phyloP scores from a whole-genome alignment of 2,888 invertebrate genomes.

The Eupithecia abbreviata region DNA sequence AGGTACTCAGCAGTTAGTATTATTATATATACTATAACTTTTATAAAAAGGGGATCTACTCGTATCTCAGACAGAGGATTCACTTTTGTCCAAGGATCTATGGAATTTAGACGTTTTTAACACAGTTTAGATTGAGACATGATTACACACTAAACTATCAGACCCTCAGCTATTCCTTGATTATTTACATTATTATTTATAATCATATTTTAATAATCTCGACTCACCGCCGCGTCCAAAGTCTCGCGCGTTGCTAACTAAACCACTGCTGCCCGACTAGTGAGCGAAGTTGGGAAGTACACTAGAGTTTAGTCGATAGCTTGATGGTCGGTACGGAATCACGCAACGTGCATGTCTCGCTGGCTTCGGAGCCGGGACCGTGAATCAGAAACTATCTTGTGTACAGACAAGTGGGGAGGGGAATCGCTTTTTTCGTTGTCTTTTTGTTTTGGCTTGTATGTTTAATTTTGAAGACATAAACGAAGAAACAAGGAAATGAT shows the following conservation, averaged over 20 bases:
- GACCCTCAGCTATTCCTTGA: background rate
- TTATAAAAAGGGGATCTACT: too few species aligned
- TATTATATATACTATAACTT: too few species aligned
- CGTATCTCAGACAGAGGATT: too few species aligned
- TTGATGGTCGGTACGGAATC: slow-evolving; percentile 26
- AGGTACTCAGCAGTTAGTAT: too few species aligned
- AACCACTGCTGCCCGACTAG: background rate
- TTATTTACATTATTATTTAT: background rate
- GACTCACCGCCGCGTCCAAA: background rate
- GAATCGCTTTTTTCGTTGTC: background rate
- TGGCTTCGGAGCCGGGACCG: slow-evolving; percentile 27
- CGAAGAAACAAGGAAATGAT: background rate
- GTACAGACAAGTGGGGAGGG: slow-evolving; percentile 20
- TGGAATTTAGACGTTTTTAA: too few species aligned
- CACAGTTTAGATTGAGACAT: too few species aligned
- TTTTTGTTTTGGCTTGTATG: background rate
- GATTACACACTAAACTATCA: background rate
- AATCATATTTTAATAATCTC: background rate
- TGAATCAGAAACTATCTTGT: slow-evolving; percentile 31
- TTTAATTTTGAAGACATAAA: background rate
- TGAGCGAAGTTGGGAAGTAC: background rate
- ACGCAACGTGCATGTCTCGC: slow-evolving; percentile 37
- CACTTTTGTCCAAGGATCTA: too few species aligned
- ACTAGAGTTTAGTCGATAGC: slow-evolving; percentile 41
- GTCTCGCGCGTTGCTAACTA: background rate